Evolutionary conservation across 2,113 vertebrate species (phyloP).

Genomic region (Ochotona princeps): DNA sequence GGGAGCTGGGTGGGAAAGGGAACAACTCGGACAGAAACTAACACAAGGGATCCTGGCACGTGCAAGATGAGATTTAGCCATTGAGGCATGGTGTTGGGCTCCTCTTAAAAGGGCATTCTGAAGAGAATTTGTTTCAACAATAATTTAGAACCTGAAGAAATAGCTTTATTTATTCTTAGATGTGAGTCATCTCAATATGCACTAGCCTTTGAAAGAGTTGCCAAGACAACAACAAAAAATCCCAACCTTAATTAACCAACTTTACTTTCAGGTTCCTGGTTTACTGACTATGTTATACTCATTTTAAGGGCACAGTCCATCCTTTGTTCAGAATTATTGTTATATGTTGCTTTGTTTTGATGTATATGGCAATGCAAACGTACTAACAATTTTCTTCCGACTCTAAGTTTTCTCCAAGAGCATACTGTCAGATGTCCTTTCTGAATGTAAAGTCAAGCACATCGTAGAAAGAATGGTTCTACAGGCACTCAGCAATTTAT

Average conservation of each 20-base stretch:
- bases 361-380: constrained; percentile 24
- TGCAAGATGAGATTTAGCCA: no score
- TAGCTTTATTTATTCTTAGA: background rate
- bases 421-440: background rate
- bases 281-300: background rate
- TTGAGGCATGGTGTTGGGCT: no score
- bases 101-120: no score
- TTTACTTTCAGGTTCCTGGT: background rate
- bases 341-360: background rate
- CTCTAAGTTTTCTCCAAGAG: background rate
- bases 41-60: no score
- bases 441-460: constrained; percentile 8
- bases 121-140: background rate
- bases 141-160: background rate
- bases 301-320: background rate
- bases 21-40: no score
- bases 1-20: no score
- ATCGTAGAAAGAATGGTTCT: background rate
- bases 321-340: background rate
- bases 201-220: background rate
- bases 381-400: background rate
- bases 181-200: background rate
- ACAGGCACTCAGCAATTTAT: background rate
- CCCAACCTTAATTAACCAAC: background rate
- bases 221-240: background rate